Evolutionary conservation across 2,888 invertebrate species (phyloP).

Genomic region (Temnothorax ravouxi): DNA sequence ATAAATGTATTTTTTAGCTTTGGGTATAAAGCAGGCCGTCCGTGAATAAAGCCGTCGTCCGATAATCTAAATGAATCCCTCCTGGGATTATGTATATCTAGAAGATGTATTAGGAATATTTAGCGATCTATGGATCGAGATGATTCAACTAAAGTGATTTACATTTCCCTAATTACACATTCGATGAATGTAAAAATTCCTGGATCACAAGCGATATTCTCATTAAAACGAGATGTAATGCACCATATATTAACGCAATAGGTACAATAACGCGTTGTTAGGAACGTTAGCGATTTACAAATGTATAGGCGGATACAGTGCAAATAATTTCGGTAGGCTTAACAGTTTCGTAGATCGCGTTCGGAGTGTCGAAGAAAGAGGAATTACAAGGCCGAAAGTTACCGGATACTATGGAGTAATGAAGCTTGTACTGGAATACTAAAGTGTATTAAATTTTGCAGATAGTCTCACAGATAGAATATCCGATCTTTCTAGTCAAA

Average conservation of each 20-base stretch:
- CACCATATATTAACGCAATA: background rate
- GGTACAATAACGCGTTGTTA: background rate
- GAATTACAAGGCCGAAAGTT: background rate
- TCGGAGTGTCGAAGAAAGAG: background rate
- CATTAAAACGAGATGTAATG: background rate
- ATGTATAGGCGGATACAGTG: background rate
- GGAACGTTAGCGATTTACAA: background rate
- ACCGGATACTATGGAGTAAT: too few relatives aligned
- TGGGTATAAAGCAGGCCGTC: background rate
- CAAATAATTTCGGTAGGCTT: background rate
- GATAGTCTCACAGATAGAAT: too few relatives aligned
- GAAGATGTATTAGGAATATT: constrained; percentile 10
- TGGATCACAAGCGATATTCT: background rate
- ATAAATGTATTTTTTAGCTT: background rate
- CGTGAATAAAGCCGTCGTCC: background rate
- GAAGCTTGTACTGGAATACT: too few relatives aligned
- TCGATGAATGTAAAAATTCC: background rate
- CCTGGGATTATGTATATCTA: background rate
- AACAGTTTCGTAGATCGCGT: background rate
- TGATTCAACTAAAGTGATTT: background rate
- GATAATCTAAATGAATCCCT: background rate
- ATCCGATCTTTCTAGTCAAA: too few relatives aligned
- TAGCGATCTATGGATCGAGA: background rate
- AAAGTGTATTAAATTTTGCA: too few relatives aligned
- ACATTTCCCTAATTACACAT: background rate